Evolutionary conservation across 2,888 invertebrate species (phyloP), one percentile per base, ranked within the genome.

Genomic region (Galeruca laticollis): DNA sequence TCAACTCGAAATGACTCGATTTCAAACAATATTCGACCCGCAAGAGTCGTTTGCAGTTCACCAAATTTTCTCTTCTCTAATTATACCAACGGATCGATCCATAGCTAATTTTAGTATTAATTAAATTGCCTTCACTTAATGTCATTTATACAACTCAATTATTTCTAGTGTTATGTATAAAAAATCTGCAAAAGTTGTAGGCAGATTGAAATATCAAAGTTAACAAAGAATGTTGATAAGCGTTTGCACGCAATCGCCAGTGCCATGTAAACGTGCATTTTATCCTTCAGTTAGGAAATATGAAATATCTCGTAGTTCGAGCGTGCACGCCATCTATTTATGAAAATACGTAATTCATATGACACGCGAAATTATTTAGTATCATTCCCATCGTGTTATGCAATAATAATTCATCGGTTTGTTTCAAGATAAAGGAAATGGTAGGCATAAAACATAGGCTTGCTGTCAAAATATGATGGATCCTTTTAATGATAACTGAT

Each of bases 171-270:
- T 15, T 3, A 40, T 40, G 11, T 43, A n/a, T n/a, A 5, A 43
- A n/a, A 15, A 43, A 43, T 15, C 2, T 43, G n/a, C n/a, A 43
- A 43, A 43, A 54, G 51, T 64, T 69, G 63, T 60, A 63, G 47
- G 60, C 54, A 71, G 71, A 76, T 76, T 74, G 73, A 76, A 76
- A 76, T 66, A 74, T 75, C 75, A 75, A 75, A 75, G 70, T 71
- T 69, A 67, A 63, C 64, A 37, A 51, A 68, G 73, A 74, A 75
- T 73, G 74, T 70, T 72, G 72, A 64, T 67, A 69, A 40, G 64
- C 60, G 56, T 63, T 59, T 64, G 59, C 73, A 76, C 73, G 76
- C 75, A 73, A 73, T 66, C 37, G 35, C 60, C 54, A 56, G 57
- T 70, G 70, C 61, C 69, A 62, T 69, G 68, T 71, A 68, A 69